Evolutionary conservation across 2,888 invertebrate genomes (phyloP).

Genomic region (Drosophila dives): DNA sequence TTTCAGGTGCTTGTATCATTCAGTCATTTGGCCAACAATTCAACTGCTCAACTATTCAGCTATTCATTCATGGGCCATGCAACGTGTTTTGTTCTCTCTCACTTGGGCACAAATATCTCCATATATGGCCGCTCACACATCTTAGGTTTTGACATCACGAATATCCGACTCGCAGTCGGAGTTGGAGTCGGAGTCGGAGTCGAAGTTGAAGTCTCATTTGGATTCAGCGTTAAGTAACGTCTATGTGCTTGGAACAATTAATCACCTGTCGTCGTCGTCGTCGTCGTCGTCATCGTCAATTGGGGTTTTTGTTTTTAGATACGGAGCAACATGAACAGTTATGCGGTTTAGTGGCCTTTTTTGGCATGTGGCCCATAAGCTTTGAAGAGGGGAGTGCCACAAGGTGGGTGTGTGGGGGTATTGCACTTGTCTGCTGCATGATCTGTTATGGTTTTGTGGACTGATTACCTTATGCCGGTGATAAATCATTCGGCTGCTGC

Average conservation of each 20-base stretch:
- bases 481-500: conserved; percentile 73
- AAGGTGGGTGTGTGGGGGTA: conserved; percentile 2
- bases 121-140: conserved; percentile 47
- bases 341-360: conserved; percentile 78
- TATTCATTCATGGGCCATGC: conserved; percentile 76
- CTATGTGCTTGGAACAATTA: conserved; percentile 76
- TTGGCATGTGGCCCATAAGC: conserved; percentile 55
- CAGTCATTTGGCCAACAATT: conserved; percentile 75
- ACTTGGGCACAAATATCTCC: conserved; percentile 55
- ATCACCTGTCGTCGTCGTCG: conserved; percentile 76
- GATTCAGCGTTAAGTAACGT: conserved; percentile 77
- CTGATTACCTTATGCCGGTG: conserved; percentile 63
- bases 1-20: conserved; percentile 80
- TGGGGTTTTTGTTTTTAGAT: conserved; percentile 52
- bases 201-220: conserved; percentile 36
- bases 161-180: conserved; percentile 22
- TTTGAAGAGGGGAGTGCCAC: conserved; percentile 38
- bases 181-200: conserved; percentile 13
- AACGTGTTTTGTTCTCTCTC: conserved; percentile 69
- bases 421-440: conserved; percentile 57
- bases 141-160: conserved; percentile 68
- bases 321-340: conserved; percentile 61
- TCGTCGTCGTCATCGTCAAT: conserved; percentile 53
- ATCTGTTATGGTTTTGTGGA: conserved; percentile 61
- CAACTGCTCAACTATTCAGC: conserved; percentile 67